Base-by-base conservation (phyloP, 2,797 vertebrate genomes). In the Oreortyx pictus region DNA sequence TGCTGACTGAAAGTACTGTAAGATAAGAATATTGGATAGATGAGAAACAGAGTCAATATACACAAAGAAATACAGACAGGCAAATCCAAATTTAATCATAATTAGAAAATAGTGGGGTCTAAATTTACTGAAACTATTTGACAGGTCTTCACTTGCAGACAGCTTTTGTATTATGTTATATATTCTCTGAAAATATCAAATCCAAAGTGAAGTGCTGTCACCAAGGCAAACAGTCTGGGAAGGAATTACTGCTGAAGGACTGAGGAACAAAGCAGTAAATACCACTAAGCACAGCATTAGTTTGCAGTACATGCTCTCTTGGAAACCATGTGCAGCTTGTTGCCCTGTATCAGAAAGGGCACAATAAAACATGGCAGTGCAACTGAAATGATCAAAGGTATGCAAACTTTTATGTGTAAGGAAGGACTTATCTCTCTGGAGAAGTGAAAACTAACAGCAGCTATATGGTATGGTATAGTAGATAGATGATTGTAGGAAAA, bases 21-120 rank as follows among this genome's bases (percentile, higher is more conserved):
- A 37, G 19, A 61, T 10, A 5, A 49, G 7, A 71, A 29, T 37
- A 64, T 39, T 27, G 46, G 27, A 50, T 22, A 72, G 16, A 33
- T 10, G 14, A 72, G 90, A 76, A 54, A 20, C 12, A 14, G 8
- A 8, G 8, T 65, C 49, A 84, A 52, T 24, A 79, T 1, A 15
- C 27, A 20, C 43, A 70, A 88, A 68, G 68, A 79, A 88, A 64
- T 59, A 33, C 44, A 33, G 19, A 31, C 2, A 2, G 71, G 27
- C 27, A 82, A 70, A 76, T 16, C 0, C 5, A 57, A 11, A 54
- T 59, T 54, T 72, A 33, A 49, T 17, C 0, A 0, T 14, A 15
- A 31, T 27, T 59, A 37, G 9, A 62, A n/a, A 79, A 54, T 33
- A 5, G 64, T 9, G 22, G 9, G 24, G 9, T 82, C 33, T 49